Conservation (phyloP, 2,888 invertebrate genomes). For the Frankliniella fusca region DNA sequence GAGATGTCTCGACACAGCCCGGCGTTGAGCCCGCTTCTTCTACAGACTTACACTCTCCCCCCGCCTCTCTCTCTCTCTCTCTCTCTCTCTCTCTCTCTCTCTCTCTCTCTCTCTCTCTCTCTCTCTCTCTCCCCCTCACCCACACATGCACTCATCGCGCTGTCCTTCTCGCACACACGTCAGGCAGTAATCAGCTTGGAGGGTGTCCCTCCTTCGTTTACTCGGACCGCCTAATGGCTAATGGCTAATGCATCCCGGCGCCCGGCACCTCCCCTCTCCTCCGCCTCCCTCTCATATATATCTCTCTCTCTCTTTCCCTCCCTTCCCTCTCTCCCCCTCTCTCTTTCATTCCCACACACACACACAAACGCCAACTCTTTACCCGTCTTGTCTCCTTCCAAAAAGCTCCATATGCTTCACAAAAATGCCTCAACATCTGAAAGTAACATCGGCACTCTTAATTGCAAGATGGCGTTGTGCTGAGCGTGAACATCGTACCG, state of each 20-base stretch:
- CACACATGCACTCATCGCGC: background rate
- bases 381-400: background rate
- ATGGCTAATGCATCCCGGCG: conserved; percentile 24
- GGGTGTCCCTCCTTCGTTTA: conserved; percentile 24
- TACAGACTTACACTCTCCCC: background rate
- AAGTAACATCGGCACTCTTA: too few relatives aligned
- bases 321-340: background rate
- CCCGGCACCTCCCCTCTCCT: background rate
- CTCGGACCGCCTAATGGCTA: conserved; percentile 21
- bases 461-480: too few relatives aligned
- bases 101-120: too few relatives aligned
- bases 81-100: background rate
- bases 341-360: background rate
- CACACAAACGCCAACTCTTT: background rate
- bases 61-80: background rate
- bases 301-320: background rate
- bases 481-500: too few relatives aligned
- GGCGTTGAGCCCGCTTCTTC: background rate
- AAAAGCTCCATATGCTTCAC: too few relatives aligned
- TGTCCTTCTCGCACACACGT: background rate
- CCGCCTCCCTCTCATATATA: conserved; percentile 1
- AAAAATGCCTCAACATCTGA: too few relatives aligned
- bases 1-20: conserved; percentile 10
- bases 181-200: conserved; percentile 22
- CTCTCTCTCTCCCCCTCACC: background rate